These are phyloP conservation scores for Megaptera novaeangliae DNA, from an alignment of 2,113 vertebrate species.

Conservation along the genomic window DNA sequence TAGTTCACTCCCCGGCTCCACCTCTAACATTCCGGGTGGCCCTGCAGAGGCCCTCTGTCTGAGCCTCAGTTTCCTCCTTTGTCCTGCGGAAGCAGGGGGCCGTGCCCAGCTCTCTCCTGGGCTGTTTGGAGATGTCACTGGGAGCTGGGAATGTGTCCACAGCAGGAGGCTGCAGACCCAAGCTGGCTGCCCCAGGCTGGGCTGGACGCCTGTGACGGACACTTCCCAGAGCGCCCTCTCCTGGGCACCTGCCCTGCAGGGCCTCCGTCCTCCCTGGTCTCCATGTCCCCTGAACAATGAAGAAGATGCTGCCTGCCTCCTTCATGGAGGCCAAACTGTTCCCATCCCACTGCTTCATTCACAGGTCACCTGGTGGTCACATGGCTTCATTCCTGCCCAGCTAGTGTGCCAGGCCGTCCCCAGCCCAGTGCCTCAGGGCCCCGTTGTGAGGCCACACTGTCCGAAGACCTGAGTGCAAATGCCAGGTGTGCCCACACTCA, in stretches of 20 bases:
- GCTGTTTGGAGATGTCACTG: neutral
- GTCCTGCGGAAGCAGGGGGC: neutral
- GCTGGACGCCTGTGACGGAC: neutral
- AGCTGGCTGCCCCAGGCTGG: neutral
- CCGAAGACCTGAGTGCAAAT: neutral
- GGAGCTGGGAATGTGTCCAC: neutral
- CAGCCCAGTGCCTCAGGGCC: neutral
- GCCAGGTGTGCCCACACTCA: no score
- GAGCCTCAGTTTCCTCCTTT: neutral
- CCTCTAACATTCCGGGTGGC: neutral
- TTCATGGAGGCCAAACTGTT: neutral
- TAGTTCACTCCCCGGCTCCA: neutral
- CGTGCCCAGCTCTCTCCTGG: accelerated
- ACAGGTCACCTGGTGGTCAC: neutral
- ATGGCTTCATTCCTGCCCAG: neutral
- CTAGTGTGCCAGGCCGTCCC: neutral
- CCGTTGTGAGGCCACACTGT: neutral
- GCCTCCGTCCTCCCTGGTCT: neutral
- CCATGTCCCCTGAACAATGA: neutral
- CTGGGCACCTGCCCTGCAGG: neutral
- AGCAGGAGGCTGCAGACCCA: neutral
- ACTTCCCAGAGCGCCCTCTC: neutral
- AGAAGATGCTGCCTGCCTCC: neutral
- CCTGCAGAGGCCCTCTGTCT: neutral
- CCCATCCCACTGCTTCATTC: neutral